Percentiles rank a stretch among this genome's conserved stretches.
Conservation (phyloP, 2,888 invertebrate species). For the Caenorhabditis sp. region DNA sequence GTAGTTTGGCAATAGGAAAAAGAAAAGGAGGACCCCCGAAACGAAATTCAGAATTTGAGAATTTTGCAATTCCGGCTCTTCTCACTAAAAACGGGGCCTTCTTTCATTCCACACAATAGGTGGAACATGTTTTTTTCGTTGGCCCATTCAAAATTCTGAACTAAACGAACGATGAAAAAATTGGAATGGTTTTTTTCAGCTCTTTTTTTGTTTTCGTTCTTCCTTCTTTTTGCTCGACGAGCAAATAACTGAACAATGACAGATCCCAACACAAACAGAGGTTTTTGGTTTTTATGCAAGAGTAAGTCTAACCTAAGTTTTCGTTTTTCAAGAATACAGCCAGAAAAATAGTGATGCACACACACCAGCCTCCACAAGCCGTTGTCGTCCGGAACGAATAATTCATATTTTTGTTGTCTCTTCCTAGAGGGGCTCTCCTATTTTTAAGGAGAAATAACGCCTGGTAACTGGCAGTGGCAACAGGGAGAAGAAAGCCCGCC, state of each 20-base stretch:
- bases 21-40: conserved; percentile 4
- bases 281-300: conserved; percentile 33
- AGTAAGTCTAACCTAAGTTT: conserved; percentile 29
- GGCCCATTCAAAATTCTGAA: conserved; percentile 8
- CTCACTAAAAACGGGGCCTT: conserved; percentile 15
- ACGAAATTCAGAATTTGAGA: conserved; percentile 33
- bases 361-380: too few relatives aligned
- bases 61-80: conserved; percentile 24
- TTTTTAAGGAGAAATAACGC: conserved; percentile 24
- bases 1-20: not conserved
- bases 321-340: conserved; percentile 7
- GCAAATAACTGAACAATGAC: conserved; percentile 3
- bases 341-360: conserved; percentile 30
- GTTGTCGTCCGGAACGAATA: conserved; percentile 29
- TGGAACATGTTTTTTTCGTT: conserved; percentile 23
- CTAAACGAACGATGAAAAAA: not conserved
- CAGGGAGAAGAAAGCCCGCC: conserved; percentile 33
- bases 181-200: not conserved
- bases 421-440: conserved; percentile 12
- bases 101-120: conserved; percentile 22
- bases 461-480: conserved; percentile 39
- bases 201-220: not conserved
- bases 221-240: not conserved
- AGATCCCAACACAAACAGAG: too few relatives aligned
- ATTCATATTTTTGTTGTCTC: conserved; percentile 50